Evolutionary conservation across 2,797 vertebrate genomes (phyloP).

Genomic region (Falco rusticolus): DNA sequence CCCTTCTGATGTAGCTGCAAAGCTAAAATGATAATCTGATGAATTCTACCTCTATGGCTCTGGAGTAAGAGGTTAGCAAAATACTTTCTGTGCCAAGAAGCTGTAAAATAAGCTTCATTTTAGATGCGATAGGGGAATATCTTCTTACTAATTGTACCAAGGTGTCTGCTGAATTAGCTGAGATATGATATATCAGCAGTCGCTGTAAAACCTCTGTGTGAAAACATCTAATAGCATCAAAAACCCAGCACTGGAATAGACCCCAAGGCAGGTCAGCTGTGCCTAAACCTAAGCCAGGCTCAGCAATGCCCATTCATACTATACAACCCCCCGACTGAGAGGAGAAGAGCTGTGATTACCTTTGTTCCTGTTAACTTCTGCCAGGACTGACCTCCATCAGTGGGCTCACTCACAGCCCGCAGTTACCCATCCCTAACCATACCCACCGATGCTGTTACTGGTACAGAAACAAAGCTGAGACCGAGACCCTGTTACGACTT

Average conservation of each 20-base stretch:
- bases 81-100: conserved; percentile 50
- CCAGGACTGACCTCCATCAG: neutral
- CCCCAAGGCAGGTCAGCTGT: neutral
- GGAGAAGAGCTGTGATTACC: neutral
- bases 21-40: conserved; percentile 59
- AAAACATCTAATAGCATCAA: conserved; percentile 34
- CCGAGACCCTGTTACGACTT: neutral
- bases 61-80: conserved; percentile 58
- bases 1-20: conserved; percentile 25
- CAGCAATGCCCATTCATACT: neutral
- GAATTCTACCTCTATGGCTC: conserved; percentile 47
- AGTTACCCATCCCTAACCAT: neutral
- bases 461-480: neutral
- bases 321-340: neutral
- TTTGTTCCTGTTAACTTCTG: neutral
- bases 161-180: conserved; percentile 28
- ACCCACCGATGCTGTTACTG: neutral
- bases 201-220: conserved; percentile 8
- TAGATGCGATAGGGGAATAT: conserved; percentile 54
- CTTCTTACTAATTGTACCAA: conserved; percentile 63
- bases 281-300: neutral
- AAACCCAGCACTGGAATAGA: neutral
- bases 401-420: neutral
- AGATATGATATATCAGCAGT: conserved; percentile 20
- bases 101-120: conserved; percentile 55